Base-by-base conservation (phyloP, 2,113 vertebrate species). In the Dascyllus trimaculatus region DNA sequence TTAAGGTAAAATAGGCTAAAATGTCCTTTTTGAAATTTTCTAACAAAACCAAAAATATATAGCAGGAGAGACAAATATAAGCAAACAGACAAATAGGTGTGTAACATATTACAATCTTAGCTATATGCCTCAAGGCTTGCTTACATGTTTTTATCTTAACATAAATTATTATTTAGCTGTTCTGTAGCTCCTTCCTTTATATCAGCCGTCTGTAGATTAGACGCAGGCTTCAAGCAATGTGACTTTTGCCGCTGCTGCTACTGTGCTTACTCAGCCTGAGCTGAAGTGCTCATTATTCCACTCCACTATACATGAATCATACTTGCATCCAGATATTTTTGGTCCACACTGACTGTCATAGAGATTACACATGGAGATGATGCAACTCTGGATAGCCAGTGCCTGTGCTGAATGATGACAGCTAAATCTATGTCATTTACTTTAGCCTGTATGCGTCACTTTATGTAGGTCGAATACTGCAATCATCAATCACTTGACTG, bases 241-340 rank as follows among this genome's bases (percentile, higher is more conserved):
- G 74, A 80, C 83, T 71, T 67, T 83, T 5, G 2, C 59, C 85
- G 58, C 68, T 77, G 62, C 71, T 68, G 73, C 58, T 58, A 82
- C 80, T 75, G 80, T 87, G 86, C 78, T 91, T 80, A 88, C 79
- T 88, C 83, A 86, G 77, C 75, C 72, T 78, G 75, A 71, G 79
- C 58, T 79, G 68, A 81, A 60, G 51, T 17, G 69, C 81, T 88
- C 81, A 79, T 90, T 90, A 86, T 83, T 86, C 70, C 74, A 67
- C 80, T 78, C 59, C 4, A 32, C 81, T 69, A 43, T 88, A 75
- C 75, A 70, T 78, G 71, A 84, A 69, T 81, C 77, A 85, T 57
- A 60, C 64, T 76, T 70, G 21, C 40, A 40, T 73, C 19, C 43
- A 65, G 59, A 88, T 80, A 89, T 82, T 75, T 86, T 49, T 75